Evolutionary conservation across 1,140 invertebrate species (phyloP).

Genomic region (Tribolium castaneum): DNA sequence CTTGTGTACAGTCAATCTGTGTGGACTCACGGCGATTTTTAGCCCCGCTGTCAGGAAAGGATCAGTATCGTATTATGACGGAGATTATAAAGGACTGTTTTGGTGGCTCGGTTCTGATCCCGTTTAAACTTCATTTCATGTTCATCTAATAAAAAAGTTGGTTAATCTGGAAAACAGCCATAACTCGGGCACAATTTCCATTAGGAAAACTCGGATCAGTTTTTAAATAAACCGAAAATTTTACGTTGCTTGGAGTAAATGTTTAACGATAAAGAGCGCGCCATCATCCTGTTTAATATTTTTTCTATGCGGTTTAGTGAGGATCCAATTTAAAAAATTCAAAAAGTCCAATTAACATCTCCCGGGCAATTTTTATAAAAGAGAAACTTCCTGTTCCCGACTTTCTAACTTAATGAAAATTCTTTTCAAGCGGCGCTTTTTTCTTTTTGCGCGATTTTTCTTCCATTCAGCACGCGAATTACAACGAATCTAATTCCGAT

Average conservation of each 20-base stretch:
- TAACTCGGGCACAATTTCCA: conserved; percentile 4
- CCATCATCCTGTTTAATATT: background rate
- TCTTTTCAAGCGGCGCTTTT: conserved; percentile 10
- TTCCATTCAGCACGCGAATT: background rate
- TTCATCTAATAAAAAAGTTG: conserved; percentile 27
- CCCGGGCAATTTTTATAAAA: conserved; percentile 9
- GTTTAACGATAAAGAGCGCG: background rate
- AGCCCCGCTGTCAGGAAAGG: background rate
- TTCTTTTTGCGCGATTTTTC: background rate
- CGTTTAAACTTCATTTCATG: conserved; percentile 17
- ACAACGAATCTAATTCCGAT: background rate
- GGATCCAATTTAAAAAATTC: conserved; percentile 30
- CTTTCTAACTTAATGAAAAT: conserved; percentile 25
- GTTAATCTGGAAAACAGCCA: conserved; percentile 7
- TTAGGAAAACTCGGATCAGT: conserved; percentile 11
- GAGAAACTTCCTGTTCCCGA: conserved; percentile 8
- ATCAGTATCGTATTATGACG: conserved; percentile 11
- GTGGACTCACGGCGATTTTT: background rate
- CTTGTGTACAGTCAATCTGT: background rate
- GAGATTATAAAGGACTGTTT: conserved; percentile 16
- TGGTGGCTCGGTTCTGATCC: conserved; percentile 3
- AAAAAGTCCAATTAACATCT: conserved; percentile 30
- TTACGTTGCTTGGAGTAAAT: conserved; percentile 12
- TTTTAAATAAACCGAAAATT: conserved; percentile 21
- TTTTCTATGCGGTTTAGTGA: background rate